Percentiles rank a stretch among this genome's conserved stretches.
Conservation (phyloP, 2,113 vertebrate genomes). For the Greenwoodochromis staneri region DNA sequence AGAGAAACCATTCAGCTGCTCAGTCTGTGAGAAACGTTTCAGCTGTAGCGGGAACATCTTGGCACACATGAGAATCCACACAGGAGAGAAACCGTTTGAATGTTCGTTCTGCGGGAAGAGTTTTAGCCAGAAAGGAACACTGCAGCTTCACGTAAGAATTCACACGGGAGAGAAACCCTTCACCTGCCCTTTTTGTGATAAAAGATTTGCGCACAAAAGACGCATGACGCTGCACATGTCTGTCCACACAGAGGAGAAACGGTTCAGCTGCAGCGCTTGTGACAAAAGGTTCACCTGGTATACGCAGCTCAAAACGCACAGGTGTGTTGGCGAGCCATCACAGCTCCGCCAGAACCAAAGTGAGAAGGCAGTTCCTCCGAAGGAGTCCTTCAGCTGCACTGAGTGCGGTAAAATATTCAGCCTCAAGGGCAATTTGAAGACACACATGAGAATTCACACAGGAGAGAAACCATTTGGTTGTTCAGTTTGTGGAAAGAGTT, state of each 20-base stretch:
- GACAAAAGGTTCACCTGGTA: slow-evolving; percentile 7
- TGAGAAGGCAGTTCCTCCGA: neutral
- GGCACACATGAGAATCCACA: slow-evolving; percentile 36
- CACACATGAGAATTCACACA: slow-evolving; percentile 21
- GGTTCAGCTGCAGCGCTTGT: neutral
- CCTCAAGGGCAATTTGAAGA: slow-evolving; percentile 6
- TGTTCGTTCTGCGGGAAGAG: slow-evolving; percentile 68
- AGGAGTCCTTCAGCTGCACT: neutral
- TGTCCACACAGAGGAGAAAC: slow-evolving; percentile 11
- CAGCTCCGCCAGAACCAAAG: neutral
- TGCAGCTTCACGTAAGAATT: neutral
- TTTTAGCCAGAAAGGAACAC: slow-evolving; percentile 47
- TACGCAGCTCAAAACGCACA: slow-evolving; percentile 12
- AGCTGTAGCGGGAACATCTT: slow-evolving; percentile 43
- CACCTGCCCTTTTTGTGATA: neutral
- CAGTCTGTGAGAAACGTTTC: neutral
- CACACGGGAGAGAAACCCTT: slow-evolving; percentile 8
- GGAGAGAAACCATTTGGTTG: slow-evolving; percentile 14
- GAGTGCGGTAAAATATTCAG: neutral
- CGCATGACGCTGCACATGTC: slow-evolving; percentile 25
- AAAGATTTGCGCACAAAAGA: neutral
- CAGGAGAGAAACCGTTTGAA: neutral
- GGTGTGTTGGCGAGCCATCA: neutral
- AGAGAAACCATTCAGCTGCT: neutral
- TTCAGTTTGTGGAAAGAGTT: neutral